Percentiles rank a stretch among this genome's conserved stretches.
Conservation (phyloP, 64 coral and sea anemone genomes). For the Actinia equina region DNA sequence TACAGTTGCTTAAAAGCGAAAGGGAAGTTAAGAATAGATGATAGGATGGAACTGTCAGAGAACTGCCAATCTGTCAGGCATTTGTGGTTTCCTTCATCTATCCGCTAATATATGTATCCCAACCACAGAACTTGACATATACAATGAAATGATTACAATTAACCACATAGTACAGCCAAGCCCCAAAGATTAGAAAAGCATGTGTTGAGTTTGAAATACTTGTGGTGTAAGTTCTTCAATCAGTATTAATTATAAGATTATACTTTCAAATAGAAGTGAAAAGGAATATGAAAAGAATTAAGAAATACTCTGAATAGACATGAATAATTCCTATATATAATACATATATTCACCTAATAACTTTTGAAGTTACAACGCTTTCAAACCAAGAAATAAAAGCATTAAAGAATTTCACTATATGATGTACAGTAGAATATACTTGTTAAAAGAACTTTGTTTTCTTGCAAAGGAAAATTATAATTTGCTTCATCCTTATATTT, state of each 20-base stretch:
- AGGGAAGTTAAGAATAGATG: not conserved
- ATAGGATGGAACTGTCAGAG: not conserved
- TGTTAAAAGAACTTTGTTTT: too few species aligned
- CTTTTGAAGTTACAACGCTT: not conserved
- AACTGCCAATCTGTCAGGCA: not conserved
- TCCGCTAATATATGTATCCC: not conserved
- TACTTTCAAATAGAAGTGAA: slow-evolving; percentile 2
- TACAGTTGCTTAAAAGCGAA: not conserved
- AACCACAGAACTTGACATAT: slow-evolving; percentile 5
- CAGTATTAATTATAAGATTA: slow-evolving; percentile 6
- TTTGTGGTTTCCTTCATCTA: not conserved
- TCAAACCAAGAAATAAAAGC: too few species aligned
- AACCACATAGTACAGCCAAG: not conserved
- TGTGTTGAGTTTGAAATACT: not conserved
- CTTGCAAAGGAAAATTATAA: too few species aligned
- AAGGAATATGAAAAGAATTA: not conserved
- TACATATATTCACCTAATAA: not conserved
- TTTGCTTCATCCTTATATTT: too few species aligned
- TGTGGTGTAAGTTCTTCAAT: not conserved
- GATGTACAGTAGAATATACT: too few species aligned
- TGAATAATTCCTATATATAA: not conserved
- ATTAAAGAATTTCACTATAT: too few species aligned
- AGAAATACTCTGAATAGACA: not conserved
- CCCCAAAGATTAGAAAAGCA: not conserved
- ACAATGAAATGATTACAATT: not conserved